These are phyloP conservation scores for Tenthredo mesomela DNA, from an alignment of 2,888 invertebrate genomes.

Conservation along the genomic window DNA sequence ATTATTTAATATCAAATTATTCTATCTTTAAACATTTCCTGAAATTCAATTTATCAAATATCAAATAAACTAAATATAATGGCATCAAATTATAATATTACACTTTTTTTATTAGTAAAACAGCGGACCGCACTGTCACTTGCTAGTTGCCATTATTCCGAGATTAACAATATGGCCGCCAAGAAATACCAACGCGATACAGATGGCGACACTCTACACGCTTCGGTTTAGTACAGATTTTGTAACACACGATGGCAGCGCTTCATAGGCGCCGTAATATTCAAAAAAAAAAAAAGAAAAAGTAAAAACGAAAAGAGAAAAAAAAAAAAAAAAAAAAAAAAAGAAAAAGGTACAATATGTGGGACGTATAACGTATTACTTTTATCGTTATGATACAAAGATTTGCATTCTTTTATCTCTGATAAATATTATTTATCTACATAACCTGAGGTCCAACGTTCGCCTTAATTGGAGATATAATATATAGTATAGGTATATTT, in stretches of 20 bases:
- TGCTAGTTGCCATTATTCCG: conserved; percentile 70
- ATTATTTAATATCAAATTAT: neutral
- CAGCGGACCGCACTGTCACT: conserved; percentile 74
- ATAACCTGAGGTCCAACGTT: neutral
- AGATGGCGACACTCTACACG: conserved; percentile 57
- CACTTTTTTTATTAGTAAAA: conserved; percentile 62
- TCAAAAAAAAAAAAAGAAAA: neutral
- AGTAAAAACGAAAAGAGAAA: neutral
- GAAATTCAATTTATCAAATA: conserved; percentile 36
- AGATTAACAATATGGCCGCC: conserved; percentile 47
- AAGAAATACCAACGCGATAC: conserved; percentile 14
- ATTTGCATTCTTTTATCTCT: neutral
- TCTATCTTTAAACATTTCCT: neutral
- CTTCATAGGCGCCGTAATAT: neutral
- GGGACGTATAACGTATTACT: conserved; percentile 10
- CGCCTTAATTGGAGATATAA: neutral
- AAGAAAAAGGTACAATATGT: neutral
- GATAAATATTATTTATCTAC: neutral
- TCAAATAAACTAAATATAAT: conserved; percentile 56
- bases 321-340: neutral
- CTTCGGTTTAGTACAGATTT: conserved; percentile 1
- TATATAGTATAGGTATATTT: neutral
- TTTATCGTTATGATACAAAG: neutral
- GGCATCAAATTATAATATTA: conserved; percentile 67
- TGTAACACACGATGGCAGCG: neutral